Base-by-base conservation (phyloP, 1,140 invertebrate genomes). In the Nixonia krombeini region DNA sequence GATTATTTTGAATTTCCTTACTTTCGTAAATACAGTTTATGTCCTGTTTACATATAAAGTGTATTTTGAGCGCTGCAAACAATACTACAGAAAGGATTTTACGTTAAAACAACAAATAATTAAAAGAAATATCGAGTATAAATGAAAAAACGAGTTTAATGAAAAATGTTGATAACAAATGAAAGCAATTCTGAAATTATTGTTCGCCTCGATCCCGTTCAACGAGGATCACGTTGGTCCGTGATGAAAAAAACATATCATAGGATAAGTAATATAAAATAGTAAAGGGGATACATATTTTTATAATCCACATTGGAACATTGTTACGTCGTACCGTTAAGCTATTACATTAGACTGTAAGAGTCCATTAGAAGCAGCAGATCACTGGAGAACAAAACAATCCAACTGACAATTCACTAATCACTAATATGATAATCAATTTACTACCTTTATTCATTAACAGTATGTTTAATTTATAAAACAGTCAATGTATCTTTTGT, bases 291-390 rank as follows among this genome's bases (percentile, higher is more conserved):
- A 83, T 82, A 76, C 79, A 85, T 86, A 86, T 85, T 85, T 85
- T 85, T 85, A 83, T 86, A 86, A 85, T 85, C 83, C 85, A 86
- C 79, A 84, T 86, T 86, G 84, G 83, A 86, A 81, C 76, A 63
- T 86, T 85, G 85, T 86, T 86, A 85, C 82, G 80, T 81, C 75
- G 74, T 76, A 80, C 81, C 78, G 82, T 85, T 85, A 84, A 83
- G 75, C 67, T 71, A 72, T 72, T 76, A 65, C 70, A 75, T 63
- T n/a, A n/a, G n/a, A 64, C 47, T 40, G 38, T 70, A 63, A 65
- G 57, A 40, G 41, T 67, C 45, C 44, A 63, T n/a, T 4, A 52
- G 26, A 51, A 47, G n/a, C 51, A 57, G 29, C 52, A 56, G 59
- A 64, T 55, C 57, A 66, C 62, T 66, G 55, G 59, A 58, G n/a